Evolutionary conservation across 2,113 vertebrate genomes (phyloP).

Genomic region (Paramisgurnus dabryanus): DNA sequence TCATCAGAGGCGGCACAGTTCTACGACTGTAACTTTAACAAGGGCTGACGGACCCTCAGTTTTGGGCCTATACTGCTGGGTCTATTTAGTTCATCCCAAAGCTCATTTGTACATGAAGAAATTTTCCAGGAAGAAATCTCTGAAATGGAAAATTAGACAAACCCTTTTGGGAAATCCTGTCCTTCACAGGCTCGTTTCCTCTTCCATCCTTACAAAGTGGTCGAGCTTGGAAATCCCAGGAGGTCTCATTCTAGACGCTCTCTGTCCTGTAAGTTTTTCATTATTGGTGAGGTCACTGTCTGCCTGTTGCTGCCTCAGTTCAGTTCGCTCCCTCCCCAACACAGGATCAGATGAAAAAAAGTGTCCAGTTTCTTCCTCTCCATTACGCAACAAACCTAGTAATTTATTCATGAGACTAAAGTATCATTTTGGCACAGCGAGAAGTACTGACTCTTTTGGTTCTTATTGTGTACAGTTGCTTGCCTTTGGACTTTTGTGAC

Average conservation of each 20-base stretch:
- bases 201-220: constrained; percentile 6
- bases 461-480: not conserved
- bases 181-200: constrained; percentile 22
- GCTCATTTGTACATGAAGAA: constrained; percentile 33
- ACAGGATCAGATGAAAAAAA: constrained; percentile 64
- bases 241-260: constrained; percentile 19
- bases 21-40: constrained; percentile 2
- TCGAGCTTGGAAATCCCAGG: constrained; percentile 6
- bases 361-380: constrained; percentile 68
- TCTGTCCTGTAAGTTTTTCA: constrained; percentile 11
- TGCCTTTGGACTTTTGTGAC: constrained; percentile 4
- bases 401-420: constrained; percentile 68
- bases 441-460: constrained; percentile 17
- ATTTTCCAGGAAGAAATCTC: constrained; percentile 22
- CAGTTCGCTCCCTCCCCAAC: constrained; percentile 64
- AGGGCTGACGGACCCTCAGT: constrained; percentile 3
- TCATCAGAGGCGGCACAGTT: constrained; percentile 18
- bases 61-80: not conserved
- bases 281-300: constrained; percentile 7
- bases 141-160: constrained; percentile 34
- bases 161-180: constrained; percentile 3
- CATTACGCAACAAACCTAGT: constrained; percentile 57
- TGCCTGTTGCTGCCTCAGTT: constrained; percentile 41
- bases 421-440: constrained; percentile 44
- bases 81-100: constrained; percentile 26